Evolutionary conservation across 2,113 vertebrate genomes (phyloP).

Genomic region (Bufo bufo): DNA sequence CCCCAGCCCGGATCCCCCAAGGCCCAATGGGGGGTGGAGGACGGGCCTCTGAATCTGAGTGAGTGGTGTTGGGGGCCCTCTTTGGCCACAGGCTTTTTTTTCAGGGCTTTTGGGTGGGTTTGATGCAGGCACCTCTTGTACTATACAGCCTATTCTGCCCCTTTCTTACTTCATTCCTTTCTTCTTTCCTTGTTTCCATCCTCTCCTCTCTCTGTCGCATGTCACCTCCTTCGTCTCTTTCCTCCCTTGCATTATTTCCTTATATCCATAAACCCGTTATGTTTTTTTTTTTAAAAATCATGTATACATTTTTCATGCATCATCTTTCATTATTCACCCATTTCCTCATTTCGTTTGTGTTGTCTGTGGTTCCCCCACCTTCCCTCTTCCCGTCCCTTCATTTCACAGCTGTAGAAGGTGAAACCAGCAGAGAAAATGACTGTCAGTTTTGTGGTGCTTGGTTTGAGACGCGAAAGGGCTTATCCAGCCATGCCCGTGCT

Average conservation of each 20-base stretch:
- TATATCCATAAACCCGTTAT: neutral
- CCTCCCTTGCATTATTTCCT: neutral
- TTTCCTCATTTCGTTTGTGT: constrained; percentile 20
- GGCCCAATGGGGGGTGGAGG: constrained; percentile 81
- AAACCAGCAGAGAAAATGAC: constrained; percentile 86
- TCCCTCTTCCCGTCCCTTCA: constrained; percentile 54
- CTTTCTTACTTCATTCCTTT: constrained; percentile 25
- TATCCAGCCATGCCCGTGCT: constrained; percentile 90
- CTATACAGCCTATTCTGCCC: constrained; percentile 42
- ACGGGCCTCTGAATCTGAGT: constrained; percentile 95
- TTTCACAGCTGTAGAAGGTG: constrained; percentile 84
- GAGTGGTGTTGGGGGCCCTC: constrained; percentile 69
- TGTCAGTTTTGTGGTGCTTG: constrained; percentile 92
- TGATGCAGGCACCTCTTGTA: constrained; percentile 33
- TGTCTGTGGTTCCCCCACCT: neutral
- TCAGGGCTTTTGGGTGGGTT: neutral
- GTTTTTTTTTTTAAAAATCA: neutral
- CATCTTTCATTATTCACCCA: constrained; percentile 20
- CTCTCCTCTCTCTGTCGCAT: neutral
- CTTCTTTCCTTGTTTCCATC: constrained; percentile 23
- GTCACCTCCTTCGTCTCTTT: neutral
- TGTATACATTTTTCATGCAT: constrained; percentile 19
- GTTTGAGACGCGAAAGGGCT: constrained; percentile 92
- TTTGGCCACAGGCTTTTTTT: neutral
- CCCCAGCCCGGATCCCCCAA: constrained; percentile 80